These are phyloP conservation scores for Caenorhabditis becei DNA, from an alignment of 2,888 invertebrate species.

Conservation along the genomic window DNA sequence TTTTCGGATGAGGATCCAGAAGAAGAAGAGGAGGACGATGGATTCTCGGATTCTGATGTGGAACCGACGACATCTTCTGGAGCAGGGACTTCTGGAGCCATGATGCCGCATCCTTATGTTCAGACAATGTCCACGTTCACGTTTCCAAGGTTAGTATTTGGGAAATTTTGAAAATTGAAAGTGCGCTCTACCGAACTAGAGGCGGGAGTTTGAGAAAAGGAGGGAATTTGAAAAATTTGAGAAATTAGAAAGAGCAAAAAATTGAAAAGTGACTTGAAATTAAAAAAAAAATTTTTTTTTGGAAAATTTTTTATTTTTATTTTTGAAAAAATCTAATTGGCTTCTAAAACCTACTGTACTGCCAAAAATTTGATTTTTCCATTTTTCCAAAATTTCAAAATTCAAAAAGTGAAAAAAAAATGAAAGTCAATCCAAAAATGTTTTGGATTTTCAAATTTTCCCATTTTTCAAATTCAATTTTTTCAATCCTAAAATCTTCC, in stretches of 20 bases:
- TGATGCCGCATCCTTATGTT: slow-evolving; percentile 35
- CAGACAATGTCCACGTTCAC: slow-evolving; percentile 34
- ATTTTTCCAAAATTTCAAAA: background rate
- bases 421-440: background rate
- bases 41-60: slow-evolving; percentile 47
- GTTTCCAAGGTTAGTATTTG: slow-evolving; percentile 20
- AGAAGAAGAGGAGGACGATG: slow-evolving; percentile 17
- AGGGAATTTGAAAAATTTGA: background rate
- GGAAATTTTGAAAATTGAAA: too few species aligned
- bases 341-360: too few species aligned
- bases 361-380: background rate
- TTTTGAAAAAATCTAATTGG: too few species aligned
- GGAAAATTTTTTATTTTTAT: too few species aligned
- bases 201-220: too few species aligned
- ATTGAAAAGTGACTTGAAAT: too few species aligned
- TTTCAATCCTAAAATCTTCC: background rate
- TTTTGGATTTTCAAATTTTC: background rate
- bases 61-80: slow-evolving; percentile 19
- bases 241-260: slow-evolving; percentile 1
- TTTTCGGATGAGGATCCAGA: slow-evolving; percentile 14
- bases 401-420: background rate
- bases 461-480: background rate
- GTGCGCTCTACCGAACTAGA: too few species aligned
- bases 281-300: too few species aligned
- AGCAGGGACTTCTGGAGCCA: slow-evolving; percentile 12